Evolutionary conservation across 2,888 invertebrate species (phyloP).

Genomic region (Trichacis sp.): DNA sequence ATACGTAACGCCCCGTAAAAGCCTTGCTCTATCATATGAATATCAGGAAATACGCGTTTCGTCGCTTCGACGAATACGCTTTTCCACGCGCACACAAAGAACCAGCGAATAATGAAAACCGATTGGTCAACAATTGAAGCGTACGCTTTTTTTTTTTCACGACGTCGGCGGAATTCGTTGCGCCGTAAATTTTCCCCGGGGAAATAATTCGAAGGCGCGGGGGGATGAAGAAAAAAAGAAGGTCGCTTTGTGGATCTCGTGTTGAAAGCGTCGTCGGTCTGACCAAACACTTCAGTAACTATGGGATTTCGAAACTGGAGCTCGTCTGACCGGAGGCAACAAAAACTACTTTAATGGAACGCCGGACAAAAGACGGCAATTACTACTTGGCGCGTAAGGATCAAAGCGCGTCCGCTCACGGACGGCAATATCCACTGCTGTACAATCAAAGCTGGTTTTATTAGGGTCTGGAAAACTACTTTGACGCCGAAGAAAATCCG

Average conservation of each 20-base stretch:
- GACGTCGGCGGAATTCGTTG: too few species aligned
- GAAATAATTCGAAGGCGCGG: too few species aligned
- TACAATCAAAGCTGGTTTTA: neutral
- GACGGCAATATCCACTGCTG: neutral
- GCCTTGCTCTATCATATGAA: too few species aligned
- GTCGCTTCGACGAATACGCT: too few species aligned
- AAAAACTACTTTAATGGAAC: slow-evolving; percentile 4
- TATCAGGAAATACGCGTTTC: too few species aligned
- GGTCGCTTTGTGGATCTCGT: neutral
- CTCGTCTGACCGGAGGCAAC: slow-evolving; percentile 4
- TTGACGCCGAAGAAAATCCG: neutral
- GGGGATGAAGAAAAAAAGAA: too few species aligned
- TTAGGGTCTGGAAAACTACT: neutral
- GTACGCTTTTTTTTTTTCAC: too few species aligned
- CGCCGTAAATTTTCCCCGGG: too few species aligned
- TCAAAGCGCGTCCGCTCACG: neutral
- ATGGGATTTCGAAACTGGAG: neutral
- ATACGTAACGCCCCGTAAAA: too few species aligned
- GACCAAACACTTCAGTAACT: neutral
- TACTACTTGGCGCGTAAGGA: slow-evolving; percentile 4
- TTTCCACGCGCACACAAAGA: too few species aligned
- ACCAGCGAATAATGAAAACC: too few species aligned
- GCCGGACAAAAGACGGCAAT: slow-evolving; percentile 3
- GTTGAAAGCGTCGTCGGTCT: neutral
- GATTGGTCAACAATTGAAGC: too few species aligned